Base-by-base conservation (phyloP, 2,113 vertebrate genomes). In the Apeltes quadracus region DNA sequence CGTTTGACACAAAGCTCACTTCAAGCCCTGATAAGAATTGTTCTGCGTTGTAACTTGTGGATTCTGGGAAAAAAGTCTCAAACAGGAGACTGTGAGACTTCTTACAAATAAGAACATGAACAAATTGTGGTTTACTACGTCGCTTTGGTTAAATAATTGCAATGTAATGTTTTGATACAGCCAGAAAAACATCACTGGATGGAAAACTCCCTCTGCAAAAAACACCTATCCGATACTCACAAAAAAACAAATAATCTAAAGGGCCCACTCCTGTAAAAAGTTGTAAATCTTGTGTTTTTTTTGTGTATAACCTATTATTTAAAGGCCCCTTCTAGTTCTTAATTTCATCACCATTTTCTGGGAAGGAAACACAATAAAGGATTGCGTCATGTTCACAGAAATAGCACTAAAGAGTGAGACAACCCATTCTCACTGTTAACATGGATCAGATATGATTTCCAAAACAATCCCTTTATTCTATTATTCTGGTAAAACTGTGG, bases 81-180 rank as follows among this genome's bases (percentile, higher is more conserved):
- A 9, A 63, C 3, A 0, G 29, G n/a, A 62, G 11, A 13, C 56
- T 29, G 7, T 8, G 4, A 22, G 23, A 57, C 5, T 48, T 75
- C 14, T 7, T 39, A 1, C 59, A 3, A 71, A 62, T 50, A n/a
- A 76, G 79, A 62, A 72, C 57, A 72, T 53, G 18, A 44, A 36
- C 18, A 66, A 70, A 43, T 3, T 9, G 2, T 62, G n/a, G 55
- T 71, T 55, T 61, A 34, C 32, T 34, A 34, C 5, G 32, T 34
- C 32, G 32, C 6, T 34, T 34, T 34, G 32, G 32, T 34, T 34
- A 34, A 7, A 34, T 6, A 34, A 34, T 7, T 34, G 32, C 32
- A 34, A 34, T 34, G 32, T 34, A 34, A 34, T 34, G 32, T 34
- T 34, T 34, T 34, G 32, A 48, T 38, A 27, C 11, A 58, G 39